A percentile compares a stretch with the other conserved stretches of the same genome.
These are phyloP conservation scores for Sesamia nonagrioides DNA, from an alignment of 1,140 invertebrate species.

Conservation along the genomic window DNA sequence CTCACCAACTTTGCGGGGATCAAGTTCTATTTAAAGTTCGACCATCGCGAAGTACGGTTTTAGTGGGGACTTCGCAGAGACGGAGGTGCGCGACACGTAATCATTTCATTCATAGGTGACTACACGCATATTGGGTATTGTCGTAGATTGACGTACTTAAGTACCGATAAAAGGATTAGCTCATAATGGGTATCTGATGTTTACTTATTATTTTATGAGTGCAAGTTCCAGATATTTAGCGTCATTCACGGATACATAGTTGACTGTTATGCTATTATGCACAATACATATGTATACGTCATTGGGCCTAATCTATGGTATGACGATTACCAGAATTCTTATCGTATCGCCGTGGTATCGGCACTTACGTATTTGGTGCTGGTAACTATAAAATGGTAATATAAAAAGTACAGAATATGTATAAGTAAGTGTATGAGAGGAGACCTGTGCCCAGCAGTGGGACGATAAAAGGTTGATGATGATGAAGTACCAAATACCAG, in stretches of 20 bases:
- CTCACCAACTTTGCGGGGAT: constrained; percentile 65
- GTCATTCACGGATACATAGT: constrained; percentile 6
- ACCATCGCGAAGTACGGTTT: constrained; percentile 75
- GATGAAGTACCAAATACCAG: too few relatives aligned
- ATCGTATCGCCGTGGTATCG: constrained; percentile 41
- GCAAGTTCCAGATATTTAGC: constrained; percentile 33
- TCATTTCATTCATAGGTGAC: constrained; percentile 62
- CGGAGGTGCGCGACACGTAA: constrained; percentile 47
- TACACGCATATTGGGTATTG: neutral
- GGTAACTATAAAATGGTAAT: constrained; percentile 45
- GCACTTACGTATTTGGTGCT: constrained; percentile 42
- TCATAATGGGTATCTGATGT: neutral
- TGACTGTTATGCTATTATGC: constrained; percentile 26
- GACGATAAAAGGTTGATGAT: too few relatives aligned
- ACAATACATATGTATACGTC: constrained; percentile 41
- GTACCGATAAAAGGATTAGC: neutral
- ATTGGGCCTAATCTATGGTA: constrained; percentile 43
- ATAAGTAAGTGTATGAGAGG: too few relatives aligned
- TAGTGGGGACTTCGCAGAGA: constrained; percentile 55
- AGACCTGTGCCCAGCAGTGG: too few relatives aligned
- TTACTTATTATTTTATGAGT: neutral
- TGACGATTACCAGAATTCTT: constrained; percentile 51
- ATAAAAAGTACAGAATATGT: constrained; percentile 22
- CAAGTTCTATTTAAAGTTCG: constrained; percentile 69
- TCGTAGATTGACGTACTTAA: too few relatives aligned